These are phyloP conservation scores for Semotilus atromaculatus DNA, from an alignment of 2,797 vertebrate species.

Conservation along the genomic window DNA sequence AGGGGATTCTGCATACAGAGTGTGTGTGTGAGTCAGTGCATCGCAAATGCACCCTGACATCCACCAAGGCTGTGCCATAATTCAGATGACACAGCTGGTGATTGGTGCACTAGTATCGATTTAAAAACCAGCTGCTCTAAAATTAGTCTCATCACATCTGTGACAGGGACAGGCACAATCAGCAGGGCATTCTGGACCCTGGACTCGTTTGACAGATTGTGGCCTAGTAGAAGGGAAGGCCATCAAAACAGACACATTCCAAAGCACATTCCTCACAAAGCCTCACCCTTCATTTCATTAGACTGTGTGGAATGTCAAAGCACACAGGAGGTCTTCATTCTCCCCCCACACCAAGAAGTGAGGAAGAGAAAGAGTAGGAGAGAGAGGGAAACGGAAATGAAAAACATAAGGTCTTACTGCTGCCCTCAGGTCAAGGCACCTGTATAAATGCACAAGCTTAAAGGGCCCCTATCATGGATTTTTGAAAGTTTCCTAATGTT, in stretches of 20 bases:
- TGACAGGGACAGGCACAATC: constrained; percentile 63
- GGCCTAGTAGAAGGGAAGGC: not conserved
- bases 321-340: constrained; percentile 53
- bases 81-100: constrained; percentile 75
- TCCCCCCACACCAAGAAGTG: constrained; percentile 48
- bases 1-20: constrained; percentile 53
- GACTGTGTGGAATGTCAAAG: constrained; percentile 76
- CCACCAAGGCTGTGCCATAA: constrained; percentile 73
- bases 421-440: constrained; percentile 58
- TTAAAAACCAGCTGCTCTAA: constrained; percentile 76
- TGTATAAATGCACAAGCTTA: constrained; percentile 26
- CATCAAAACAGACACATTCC: constrained; percentile 81
- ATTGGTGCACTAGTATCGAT: constrained; percentile 74
- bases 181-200: constrained; percentile 54
- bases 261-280: constrained; percentile 73
- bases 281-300: constrained; percentile 78
- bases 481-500: no score
- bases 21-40: constrained; percentile 64
- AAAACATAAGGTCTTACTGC: constrained; percentile 70
- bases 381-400: constrained; percentile 76
- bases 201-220: constrained; percentile 23
- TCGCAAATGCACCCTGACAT: constrained; percentile 76
- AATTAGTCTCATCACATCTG: constrained; percentile 66
- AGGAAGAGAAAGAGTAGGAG: constrained; percentile 64
- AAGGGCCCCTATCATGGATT: no score